Evolutionary conservation across 2,888 invertebrate genomes (phyloP).

Genomic region (Cantharis rustica): DNA sequence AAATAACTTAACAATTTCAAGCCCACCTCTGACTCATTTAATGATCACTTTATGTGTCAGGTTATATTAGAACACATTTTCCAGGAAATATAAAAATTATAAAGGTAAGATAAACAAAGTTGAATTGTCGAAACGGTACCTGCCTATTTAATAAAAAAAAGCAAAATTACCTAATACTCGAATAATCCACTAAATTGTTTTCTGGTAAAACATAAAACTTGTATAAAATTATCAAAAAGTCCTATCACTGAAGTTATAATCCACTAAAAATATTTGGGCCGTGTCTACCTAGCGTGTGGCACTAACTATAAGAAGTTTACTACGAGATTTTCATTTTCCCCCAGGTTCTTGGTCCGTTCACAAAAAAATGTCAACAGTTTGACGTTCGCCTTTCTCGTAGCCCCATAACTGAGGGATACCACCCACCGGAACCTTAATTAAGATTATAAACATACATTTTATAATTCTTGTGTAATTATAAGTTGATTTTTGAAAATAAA

Average conservation of each 20-base stretch:
- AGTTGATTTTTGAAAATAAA: background rate
- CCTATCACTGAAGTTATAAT: conserved; percentile 7
- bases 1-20: background rate
- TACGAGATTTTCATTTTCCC: conserved; percentile 10
- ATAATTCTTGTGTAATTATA: background rate
- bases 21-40: background rate
- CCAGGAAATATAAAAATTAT: conserved; percentile 8
- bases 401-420: background rate
- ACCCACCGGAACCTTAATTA: background rate
- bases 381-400: background rate
- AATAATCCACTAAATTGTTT: background rate
- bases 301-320: conserved; percentile 6
- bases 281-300: conserved; percentile 22
- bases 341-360: background rate
- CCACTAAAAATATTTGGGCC: conserved; percentile 22
- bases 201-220: background rate
- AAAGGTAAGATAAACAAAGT: conserved; percentile 10
- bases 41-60: background rate
- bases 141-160: background rate
- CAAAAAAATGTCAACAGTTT: background rate
- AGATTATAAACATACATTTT: background rate
- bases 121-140: background rate
- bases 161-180: background rate
- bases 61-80: background rate
- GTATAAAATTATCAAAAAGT: conserved; percentile 13